Evolutionary conservation across 2,113 vertebrate species (phyloP).

Genomic region (Cephalophus harveyi): DNA sequence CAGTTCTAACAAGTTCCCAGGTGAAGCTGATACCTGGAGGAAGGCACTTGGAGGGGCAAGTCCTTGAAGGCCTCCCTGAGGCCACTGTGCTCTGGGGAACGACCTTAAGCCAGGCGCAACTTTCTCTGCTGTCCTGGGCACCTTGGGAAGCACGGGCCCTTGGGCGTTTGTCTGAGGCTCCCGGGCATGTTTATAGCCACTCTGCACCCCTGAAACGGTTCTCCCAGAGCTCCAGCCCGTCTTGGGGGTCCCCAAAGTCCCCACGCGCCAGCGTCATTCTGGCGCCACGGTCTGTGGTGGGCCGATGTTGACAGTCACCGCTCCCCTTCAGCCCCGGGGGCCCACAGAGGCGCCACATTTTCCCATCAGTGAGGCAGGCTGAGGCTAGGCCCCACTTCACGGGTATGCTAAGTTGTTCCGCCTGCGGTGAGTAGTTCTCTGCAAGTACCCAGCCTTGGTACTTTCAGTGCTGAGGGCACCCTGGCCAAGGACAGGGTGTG

Average conservation of each 20-base stretch:
- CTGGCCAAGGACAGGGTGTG: too few relatives aligned
- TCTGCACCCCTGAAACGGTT: too few relatives aligned
- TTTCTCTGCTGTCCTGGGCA: not conserved
- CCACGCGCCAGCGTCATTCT: accelerated
- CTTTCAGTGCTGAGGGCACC: not conserved
- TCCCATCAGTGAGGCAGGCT: not conserved
- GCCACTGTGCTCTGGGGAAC: not conserved
- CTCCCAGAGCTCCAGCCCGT: not conserved
- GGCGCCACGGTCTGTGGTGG: not conserved
- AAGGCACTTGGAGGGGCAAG: not conserved
- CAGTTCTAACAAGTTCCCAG: not conserved
- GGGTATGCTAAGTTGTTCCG: accelerated
- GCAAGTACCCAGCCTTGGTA: not conserved
- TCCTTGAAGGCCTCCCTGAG: not conserved
- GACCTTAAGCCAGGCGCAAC: not conserved
- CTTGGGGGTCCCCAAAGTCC: not conserved
- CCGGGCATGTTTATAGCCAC: not conserved
- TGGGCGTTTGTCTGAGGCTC: not conserved
- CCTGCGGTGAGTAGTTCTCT: accelerated
- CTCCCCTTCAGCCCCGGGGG: too few relatives aligned
- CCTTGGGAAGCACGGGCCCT: not conserved
- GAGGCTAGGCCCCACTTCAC: accelerated
- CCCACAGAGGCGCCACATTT: not conserved
- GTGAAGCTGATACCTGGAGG: not conserved
- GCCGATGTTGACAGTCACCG: accelerated